A percentile compares a stretch with the other conserved stretches of the same genome.
Evolutionary conservation across 2,888 invertebrate genomes (phyloP).

Genomic region (Automeris io): DNA sequence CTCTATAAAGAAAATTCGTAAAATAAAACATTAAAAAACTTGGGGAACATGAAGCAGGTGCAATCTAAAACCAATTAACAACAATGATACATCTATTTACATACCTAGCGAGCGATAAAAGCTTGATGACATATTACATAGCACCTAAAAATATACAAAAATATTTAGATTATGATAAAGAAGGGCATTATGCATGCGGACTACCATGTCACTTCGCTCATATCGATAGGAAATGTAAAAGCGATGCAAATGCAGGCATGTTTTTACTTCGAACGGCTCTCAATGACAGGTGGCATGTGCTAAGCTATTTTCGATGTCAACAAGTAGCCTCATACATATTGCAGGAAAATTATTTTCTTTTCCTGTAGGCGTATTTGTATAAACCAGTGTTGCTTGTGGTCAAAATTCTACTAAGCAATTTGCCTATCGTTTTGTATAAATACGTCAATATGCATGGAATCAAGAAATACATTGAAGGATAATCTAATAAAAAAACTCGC

Average conservation of each 20-base stretch:
- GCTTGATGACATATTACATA: neutral
- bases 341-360: neutral
- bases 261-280: neutral
- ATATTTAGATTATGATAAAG: conserved; percentile 1
- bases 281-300: neutral
- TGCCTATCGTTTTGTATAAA: no score
- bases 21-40: no score
- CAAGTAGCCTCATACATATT: neutral
- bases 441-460: no score
- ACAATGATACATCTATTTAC: neutral
- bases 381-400: no score
- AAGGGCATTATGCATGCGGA: neutral
- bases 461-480: no score
- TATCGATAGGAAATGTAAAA: conserved; percentile 1
- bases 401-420: no score
- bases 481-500: no score
- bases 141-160: neutral
- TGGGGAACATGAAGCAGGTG: neutral
- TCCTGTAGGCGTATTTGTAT: neutral
- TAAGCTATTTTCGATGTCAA: neutral
- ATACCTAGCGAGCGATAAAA: neutral
- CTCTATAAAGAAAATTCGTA: no score
- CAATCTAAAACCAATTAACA: neutral
- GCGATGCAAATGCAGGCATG: neutral
- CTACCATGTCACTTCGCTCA: neutral